phyloP scores from a whole-genome alignment of 35 echinoderm and acorn worm genomes.

The Heliocidaris tuberculata region DNA sequence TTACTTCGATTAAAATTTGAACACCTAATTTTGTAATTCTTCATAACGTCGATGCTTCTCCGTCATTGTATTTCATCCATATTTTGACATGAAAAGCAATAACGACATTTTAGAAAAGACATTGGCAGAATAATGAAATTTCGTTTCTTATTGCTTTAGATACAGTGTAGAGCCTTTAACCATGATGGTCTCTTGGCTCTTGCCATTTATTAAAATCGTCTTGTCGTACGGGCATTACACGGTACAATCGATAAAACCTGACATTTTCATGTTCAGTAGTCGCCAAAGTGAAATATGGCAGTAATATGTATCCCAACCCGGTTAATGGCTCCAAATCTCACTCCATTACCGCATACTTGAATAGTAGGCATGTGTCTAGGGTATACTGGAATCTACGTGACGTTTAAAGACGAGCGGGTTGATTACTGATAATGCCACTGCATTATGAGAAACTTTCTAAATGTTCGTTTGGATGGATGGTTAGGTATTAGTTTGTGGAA shows the following conservation, averaged over 20 bases:
- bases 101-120: neutral
- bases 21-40: too few relatives aligned
- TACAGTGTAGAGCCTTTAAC: neutral
- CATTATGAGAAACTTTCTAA: neutral
- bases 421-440: neutral
- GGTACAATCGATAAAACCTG: conserved; percentile 10
- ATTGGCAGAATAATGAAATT: neutral
- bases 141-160: neutral
- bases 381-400: neutral
- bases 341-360: neutral
- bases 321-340: neutral
- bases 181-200: neutral
- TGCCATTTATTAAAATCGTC: neutral
- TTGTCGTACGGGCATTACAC: neutral
- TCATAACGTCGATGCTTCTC: too few relatives aligned
- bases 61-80: too few relatives aligned
- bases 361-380: neutral
- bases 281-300: neutral
- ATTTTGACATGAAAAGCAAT: neutral
- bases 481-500: too few relatives aligned
- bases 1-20: too few relatives aligned
- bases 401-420: neutral
- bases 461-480: neutral
- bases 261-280: neutral
- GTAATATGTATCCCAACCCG: neutral